A percentile compares a stretch with the other conserved stretches of the same genome.
Conservation (phyloP, 2,888 invertebrate species). For the Pasiphila rectangulata region DNA sequence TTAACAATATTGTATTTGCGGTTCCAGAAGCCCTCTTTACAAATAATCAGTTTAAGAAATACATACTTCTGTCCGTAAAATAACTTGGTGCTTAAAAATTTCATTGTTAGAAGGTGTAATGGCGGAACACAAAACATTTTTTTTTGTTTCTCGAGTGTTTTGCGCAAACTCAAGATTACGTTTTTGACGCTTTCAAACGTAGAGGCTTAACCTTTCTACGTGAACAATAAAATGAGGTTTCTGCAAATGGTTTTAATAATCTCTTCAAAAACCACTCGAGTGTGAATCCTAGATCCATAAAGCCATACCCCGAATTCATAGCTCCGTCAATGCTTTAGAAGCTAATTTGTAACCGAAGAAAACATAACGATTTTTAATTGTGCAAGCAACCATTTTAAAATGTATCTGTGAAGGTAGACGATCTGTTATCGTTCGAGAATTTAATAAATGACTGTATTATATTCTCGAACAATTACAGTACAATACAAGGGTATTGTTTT, state of each 20-base stretch:
- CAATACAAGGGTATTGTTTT: no score
- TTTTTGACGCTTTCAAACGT: constrained; percentile 33
- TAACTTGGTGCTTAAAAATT: not conserved
- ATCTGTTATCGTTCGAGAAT: no score
- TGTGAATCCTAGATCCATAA: not conserved
- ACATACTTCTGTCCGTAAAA: not conserved
- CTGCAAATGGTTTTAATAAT: not conserved
- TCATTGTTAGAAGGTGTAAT: constrained; percentile 20
- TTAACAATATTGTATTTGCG: constrained; percentile 12
- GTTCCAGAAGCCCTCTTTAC: not conserved
- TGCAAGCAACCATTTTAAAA: no score
- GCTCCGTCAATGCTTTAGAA: no score
- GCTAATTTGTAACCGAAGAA: no score
- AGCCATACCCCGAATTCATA: no score
- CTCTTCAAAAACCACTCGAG: not conserved
- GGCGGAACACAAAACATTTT: constrained; percentile 18
- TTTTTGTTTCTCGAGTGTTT: constrained; percentile 44
- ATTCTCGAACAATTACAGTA: no score
- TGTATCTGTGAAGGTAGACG: no score
- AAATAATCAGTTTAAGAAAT: not conserved
- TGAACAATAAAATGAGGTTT: not conserved
- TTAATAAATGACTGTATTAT: no score
- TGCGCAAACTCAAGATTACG: constrained; percentile 36
- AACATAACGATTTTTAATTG: no score
- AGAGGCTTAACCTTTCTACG: constrained; percentile 12